Percentiles rank a stretch among this genome's conserved stretches.
Conservation (phyloP, 1,140 invertebrate species). For the Eueides isabella region DNA sequence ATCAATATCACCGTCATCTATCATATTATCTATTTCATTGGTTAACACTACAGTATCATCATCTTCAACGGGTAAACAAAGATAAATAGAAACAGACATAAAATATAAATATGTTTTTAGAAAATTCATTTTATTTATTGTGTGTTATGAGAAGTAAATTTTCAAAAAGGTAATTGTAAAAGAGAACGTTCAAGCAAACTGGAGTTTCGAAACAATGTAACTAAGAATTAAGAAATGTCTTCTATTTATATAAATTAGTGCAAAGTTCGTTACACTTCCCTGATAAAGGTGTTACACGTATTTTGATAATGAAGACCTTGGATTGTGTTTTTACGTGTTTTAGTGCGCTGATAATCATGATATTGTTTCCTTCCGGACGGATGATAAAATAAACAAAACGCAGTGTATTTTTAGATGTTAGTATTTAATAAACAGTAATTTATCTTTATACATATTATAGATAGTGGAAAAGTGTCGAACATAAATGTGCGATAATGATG, state of each 20-base stretch:
- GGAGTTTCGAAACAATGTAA: neutral
- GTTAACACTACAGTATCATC: conserved; percentile 38
- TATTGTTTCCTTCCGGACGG: conserved; percentile 20
- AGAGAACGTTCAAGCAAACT: neutral
- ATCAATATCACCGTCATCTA: conserved; percentile 72
- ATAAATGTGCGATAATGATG: too few species aligned
- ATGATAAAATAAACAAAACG: neutral
- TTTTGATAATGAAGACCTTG: conserved; percentile 25
- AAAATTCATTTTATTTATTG: neutral
- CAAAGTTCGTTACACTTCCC: conserved; percentile 25
- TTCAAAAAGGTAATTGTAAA: neutral
- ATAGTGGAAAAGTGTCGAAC: too few species aligned
- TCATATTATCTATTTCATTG: conserved; percentile 42
- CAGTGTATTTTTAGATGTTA: too few species aligned
- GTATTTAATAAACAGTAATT: too few species aligned
- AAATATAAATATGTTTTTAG: conserved; percentile 13
- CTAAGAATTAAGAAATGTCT: neutral
- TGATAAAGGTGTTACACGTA: conserved; percentile 26
- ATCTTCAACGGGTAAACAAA: conserved; percentile 44
- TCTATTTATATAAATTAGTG: conserved; percentile 27
- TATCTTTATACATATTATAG: too few species aligned
- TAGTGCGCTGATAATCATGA: conserved; percentile 20
- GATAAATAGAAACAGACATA: conserved; percentile 28
- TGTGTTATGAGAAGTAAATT: neutral
- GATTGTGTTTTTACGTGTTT: conserved; percentile 26